Conservation (phyloP, 2,113 vertebrate species). For the Henicopernis longicauda region DNA sequence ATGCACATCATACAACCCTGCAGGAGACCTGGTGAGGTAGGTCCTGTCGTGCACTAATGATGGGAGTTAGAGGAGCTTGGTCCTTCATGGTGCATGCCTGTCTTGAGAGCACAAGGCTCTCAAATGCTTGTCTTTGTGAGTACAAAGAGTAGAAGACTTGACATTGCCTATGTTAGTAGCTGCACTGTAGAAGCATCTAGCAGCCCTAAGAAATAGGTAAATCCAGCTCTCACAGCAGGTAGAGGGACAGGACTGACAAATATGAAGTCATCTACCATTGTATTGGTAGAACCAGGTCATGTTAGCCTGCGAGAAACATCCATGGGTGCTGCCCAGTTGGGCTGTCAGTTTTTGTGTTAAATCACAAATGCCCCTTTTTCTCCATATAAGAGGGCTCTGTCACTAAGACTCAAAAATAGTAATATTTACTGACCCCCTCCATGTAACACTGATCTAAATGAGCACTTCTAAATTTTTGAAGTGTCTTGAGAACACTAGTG, state of each 20-base stretch:
- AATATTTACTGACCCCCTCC: background rate
- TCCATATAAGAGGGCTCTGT: background rate
- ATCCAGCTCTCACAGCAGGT: background rate
- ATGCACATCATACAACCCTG: background rate
- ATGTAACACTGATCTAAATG: background rate
- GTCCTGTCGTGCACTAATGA: background rate
- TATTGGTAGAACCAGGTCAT: background rate
- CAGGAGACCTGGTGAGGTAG: background rate
- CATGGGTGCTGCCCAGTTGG: accelerated
- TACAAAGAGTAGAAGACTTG: background rate
- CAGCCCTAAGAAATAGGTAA: background rate
- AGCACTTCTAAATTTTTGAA: background rate
- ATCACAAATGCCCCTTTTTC: background rate
- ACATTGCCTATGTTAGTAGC: background rate
- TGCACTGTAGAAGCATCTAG: background rate
- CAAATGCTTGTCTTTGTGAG: background rate
- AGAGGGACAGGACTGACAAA: background rate
- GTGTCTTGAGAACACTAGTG: background rate
- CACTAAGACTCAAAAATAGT: background rate
- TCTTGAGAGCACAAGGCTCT: background rate
- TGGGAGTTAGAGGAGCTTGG: background rate
- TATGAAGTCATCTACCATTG: background rate
- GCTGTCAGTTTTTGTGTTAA: background rate
- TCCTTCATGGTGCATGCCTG: background rate
- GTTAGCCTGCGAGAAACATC: background rate